Percentiles rank a stretch among this genome's conserved stretches.
These are phyloP conservation scores for Phyllotreta striolata DNA, from an alignment of 2,888 invertebrate genomes.

Conservation along the genomic window DNA sequence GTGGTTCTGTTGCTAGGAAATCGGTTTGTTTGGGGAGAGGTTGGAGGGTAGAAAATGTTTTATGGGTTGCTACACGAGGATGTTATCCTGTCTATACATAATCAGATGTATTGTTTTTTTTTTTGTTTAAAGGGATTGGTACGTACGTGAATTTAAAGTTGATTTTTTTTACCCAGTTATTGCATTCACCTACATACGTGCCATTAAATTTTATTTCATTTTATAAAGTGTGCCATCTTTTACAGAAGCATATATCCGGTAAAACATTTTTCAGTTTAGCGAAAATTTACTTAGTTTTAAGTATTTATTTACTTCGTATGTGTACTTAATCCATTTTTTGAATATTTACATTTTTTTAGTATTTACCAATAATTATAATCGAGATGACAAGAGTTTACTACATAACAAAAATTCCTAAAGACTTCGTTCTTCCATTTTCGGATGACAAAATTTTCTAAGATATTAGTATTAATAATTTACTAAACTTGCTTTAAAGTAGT, in stretches of 20 bases:
- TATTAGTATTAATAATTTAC: no score
- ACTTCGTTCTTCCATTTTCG: no score
- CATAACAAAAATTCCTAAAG: no score
- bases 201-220: not conserved
- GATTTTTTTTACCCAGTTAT: not conserved
- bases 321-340: conserved; percentile 2
- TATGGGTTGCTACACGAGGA: not conserved
- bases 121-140: no score
- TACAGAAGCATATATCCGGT: conserved; percentile 9
- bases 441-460: no score
- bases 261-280: conserved; percentile 11
- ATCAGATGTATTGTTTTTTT: no score
- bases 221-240: conserved; percentile 9
- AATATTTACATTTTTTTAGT: not conserved
- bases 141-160: no score
- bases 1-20: not conserved
- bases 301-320: conserved; percentile 3
- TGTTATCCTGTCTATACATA: no score
- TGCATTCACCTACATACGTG: conserved; percentile 3
- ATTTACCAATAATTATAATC: not conserved
- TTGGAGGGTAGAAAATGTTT: not conserved
- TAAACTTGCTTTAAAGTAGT: no score
- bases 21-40: not conserved
- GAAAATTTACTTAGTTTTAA: not conserved
- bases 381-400: no score